Conservation (phyloP, 1,140 invertebrate species). For the Cotesia vestalis region DNA sequence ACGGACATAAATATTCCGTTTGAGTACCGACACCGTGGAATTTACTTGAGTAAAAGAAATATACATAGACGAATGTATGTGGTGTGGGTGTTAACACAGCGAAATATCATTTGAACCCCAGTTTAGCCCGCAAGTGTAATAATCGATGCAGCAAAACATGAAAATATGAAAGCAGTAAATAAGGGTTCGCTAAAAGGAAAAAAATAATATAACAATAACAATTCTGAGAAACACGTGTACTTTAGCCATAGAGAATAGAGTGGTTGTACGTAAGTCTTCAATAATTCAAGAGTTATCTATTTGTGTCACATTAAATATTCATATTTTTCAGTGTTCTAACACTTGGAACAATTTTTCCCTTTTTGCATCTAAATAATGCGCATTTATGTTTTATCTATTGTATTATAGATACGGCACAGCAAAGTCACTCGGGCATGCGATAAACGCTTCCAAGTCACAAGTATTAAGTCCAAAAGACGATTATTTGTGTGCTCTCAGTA, state of each 20-base stretch:
- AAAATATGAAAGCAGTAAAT: too few relatives aligned
- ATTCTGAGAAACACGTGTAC: background rate
- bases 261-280: background rate
- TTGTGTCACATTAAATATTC: constrained; percentile 4
- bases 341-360: too few relatives aligned
- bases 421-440: constrained; percentile 18
- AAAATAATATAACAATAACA: constrained; percentile 2
- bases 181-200: background rate
- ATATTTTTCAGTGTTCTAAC: too few relatives aligned
- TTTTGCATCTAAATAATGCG: constrained; percentile 7
- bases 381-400: constrained; percentile 16
- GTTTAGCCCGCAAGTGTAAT: constrained; percentile 16
- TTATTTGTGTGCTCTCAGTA: constrained; percentile 30
- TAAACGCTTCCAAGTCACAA: constrained; percentile 20
- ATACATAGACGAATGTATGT: background rate
- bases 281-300: constrained; percentile 14
- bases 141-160: constrained; percentile 24
- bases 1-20: constrained; percentile 25
- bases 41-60: constrained; percentile 27
- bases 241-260: background rate
- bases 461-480: constrained; percentile 15
- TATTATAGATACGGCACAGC: constrained; percentile 10
- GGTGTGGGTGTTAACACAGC: background rate
- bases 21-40: constrained; percentile 24
- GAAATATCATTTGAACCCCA: constrained; percentile 16